These are phyloP conservation scores for Schizaphis graminum DNA, from an alignment of 2,888 invertebrate genomes.

Conservation along the genomic window DNA sequence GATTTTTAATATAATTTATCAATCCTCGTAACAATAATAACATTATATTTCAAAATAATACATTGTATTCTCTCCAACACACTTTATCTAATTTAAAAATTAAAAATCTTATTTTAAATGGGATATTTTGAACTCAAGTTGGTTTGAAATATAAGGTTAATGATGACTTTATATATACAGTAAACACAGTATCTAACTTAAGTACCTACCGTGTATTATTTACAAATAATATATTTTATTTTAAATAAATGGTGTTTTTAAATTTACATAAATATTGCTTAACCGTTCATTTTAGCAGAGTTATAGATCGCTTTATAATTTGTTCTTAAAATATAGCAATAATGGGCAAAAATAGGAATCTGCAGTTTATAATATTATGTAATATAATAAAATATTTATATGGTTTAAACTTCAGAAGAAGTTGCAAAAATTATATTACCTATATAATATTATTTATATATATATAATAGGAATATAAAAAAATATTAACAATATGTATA, in stretches of 20 bases:
- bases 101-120: neutral
- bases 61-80: neutral
- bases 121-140: no score
- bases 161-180: neutral
- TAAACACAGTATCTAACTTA: neutral
- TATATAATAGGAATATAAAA: neutral
- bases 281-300: neutral
- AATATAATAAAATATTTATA: neutral
- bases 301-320: neutral
- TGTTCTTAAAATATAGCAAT: neutral
- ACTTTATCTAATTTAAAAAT: neutral
- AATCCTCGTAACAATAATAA: no score
- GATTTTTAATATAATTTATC: no score
- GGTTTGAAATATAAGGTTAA: neutral
- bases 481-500: neutral
- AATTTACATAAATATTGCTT: neutral
- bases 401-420: neutral
- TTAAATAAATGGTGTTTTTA: neutral
- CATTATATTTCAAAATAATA: no score
- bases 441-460: neutral
- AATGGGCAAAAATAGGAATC: neutral
- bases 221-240: neutral
- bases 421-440: neutral
- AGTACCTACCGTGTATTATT: neutral
- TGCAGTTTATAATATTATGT: neutral